Evolutionary conservation across 1,140 invertebrate genomes (phyloP).

Genomic region (Condylostylus longicornis): DNA sequence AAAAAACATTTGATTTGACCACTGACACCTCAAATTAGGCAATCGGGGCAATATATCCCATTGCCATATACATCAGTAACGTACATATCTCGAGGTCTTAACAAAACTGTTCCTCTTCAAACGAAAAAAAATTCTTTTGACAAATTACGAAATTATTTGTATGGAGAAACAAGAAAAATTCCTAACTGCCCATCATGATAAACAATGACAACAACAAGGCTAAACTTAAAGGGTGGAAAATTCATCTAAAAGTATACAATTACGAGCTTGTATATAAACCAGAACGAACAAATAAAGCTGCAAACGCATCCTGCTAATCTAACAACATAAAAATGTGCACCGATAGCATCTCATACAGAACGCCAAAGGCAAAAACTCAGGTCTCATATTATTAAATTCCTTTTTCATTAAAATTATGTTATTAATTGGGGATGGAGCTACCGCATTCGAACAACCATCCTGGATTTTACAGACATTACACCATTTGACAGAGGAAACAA

Average conservation of each 20-base stretch:
- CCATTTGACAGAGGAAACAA: no score
- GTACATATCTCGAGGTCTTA: slow-evolving; percentile 19
- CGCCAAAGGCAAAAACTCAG: neutral
- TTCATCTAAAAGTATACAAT: slow-evolving; percentile 20
- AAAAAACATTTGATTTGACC: slow-evolving; percentile 17
- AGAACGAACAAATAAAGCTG: slow-evolving; percentile 17
- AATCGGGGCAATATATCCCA: slow-evolving; percentile 20
- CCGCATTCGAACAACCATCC: slow-evolving; percentile 4
- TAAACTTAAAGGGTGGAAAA: slow-evolving; percentile 25
- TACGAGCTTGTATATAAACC: slow-evolving; percentile 18
- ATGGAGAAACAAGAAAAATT: slow-evolving; percentile 11
- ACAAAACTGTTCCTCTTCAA: slow-evolving; percentile 15
- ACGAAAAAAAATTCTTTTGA: slow-evolving; percentile 22
- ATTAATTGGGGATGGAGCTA: no score
- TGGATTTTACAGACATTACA: neutral
- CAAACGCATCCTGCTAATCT: slow-evolving; percentile 3
- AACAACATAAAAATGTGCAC: neutral
- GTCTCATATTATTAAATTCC: slow-evolving; percentile 2
- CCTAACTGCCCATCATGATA: slow-evolving; percentile 23
- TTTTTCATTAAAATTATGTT: slow-evolving; percentile 3
- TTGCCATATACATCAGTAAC: slow-evolving; percentile 22
- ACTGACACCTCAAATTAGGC: slow-evolving; percentile 17
- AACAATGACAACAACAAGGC: slow-evolving; percentile 23
- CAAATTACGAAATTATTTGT: slow-evolving; percentile 21
- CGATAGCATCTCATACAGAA: neutral